These are phyloP conservation scores for Octonoba sinensis DNA, from an alignment of 2,888 invertebrate genomes.

Conservation along the genomic window DNA sequence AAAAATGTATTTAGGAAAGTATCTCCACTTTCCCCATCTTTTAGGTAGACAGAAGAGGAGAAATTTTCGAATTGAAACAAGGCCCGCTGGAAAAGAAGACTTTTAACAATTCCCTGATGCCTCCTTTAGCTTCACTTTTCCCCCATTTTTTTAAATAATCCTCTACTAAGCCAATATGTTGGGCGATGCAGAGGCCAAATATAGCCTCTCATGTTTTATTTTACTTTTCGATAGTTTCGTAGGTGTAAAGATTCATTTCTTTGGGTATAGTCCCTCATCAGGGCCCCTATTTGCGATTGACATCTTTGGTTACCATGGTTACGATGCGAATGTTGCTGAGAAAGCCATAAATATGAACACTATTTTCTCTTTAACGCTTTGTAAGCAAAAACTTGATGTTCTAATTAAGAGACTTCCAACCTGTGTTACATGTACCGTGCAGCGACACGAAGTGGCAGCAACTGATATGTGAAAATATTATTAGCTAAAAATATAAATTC, in stretches of 20 bases:
- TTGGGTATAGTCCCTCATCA: slow-evolving; percentile 21
- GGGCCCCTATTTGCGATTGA: slow-evolving; percentile 22
- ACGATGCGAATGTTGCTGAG: not conserved
- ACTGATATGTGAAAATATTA: too few relatives aligned
- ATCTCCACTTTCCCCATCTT: slow-evolving; percentile 24
- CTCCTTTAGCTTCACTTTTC: slow-evolving; percentile 33
- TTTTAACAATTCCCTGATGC: slow-evolving; percentile 51
- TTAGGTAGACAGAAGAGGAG: slow-evolving; percentile 2
- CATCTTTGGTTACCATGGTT: slow-evolving; percentile 34
- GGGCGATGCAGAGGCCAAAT: slow-evolving; percentile 27
- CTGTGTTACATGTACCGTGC: too few relatives aligned
- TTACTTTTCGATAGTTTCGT: slow-evolving; percentile 15
- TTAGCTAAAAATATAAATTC: too few relatives aligned
- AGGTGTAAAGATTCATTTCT: slow-evolving; percentile 50
- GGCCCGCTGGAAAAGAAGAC: slow-evolving; percentile 24
- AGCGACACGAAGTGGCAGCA: too few relatives aligned
- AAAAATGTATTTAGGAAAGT: slow-evolving; percentile 36
- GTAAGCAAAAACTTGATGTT: slow-evolving; percentile 3
- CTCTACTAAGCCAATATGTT: slow-evolving; percentile 50
- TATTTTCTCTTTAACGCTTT: slow-evolving; percentile 11
- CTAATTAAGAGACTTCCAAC: not conserved
- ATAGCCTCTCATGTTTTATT: not conserved
- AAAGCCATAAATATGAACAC: slow-evolving; percentile 25
- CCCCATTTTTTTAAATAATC: slow-evolving; percentile 48
- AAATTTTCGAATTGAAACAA: slow-evolving; percentile 25